These are phyloP conservation scores for Pelochelys cantorii DNA, from an alignment of 2,797 vertebrate species.

Conservation along the genomic window DNA sequence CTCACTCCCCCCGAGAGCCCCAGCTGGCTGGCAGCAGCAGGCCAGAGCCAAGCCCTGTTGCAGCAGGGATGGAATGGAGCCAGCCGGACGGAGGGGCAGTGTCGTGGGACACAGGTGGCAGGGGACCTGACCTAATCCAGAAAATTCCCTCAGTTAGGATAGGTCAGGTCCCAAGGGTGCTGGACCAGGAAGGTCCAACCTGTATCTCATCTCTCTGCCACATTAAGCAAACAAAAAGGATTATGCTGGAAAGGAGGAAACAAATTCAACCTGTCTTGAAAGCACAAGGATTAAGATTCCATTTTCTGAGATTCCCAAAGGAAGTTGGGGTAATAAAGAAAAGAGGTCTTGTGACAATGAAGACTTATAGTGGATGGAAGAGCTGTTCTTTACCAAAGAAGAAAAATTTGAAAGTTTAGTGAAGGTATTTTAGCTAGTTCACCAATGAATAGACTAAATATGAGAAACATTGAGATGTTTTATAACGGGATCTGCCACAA, in stretches of 20 bases:
- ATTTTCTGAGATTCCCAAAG: neutral
- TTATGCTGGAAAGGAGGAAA: neutral
- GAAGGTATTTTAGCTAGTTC: neutral
- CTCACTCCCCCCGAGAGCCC: no score
- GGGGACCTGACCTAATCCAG: no score
- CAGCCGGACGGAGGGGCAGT: no score
- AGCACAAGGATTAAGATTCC: neutral
- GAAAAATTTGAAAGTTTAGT: neutral
- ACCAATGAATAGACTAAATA: neutral
- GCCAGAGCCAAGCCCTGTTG: no score
- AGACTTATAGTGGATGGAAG: neutral
- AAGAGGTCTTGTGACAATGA: neutral
- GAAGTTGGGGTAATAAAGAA: neutral
- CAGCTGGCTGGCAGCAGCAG: no score
- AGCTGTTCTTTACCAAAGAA: neutral
- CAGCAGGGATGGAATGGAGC: no score
- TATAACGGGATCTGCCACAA: neutral
- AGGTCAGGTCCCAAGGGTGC: no score
- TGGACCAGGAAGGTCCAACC: no score
- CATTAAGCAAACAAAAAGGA: neutral
- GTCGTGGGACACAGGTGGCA: no score
- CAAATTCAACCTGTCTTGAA: neutral
- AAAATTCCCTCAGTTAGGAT: no score
- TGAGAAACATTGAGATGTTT: neutral
- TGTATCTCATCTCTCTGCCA: neutral